phyloP scores from a whole-genome alignment of 2,888 invertebrate species.

The Cephus pygmeus region DNA sequence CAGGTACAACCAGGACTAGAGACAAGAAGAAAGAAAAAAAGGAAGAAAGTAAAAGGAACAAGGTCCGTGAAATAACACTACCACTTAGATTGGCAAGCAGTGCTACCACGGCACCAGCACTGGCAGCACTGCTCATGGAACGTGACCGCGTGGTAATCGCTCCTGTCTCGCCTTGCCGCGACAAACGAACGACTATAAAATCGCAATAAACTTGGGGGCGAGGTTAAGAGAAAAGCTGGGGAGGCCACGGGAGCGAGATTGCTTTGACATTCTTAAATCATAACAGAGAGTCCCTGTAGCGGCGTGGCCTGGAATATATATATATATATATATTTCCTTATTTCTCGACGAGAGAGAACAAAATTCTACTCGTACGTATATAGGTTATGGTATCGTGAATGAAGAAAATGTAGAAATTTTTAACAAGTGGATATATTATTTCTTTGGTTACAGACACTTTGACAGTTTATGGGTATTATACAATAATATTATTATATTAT shows the following conservation, averaged over 20 bases:
- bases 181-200: slow-evolving; percentile 42
- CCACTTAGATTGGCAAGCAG: not conserved
- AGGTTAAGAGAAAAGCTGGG: slow-evolving; percentile 3
- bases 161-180: slow-evolving; percentile 39
- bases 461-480: not conserved
- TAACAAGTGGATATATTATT: not conserved
- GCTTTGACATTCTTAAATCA: slow-evolving; percentile 52
- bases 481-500: no score
- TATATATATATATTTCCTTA: not conserved
- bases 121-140: slow-evolving; percentile 29
- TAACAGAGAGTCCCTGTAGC: slow-evolving; percentile 35
- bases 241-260: slow-evolving; percentile 29
- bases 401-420: not conserved
- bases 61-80: not conserved
- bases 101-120: not conserved
- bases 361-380: not conserved
- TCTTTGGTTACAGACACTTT: not conserved
- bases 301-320: not conserved
- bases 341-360: no score
- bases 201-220: slow-evolving; percentile 34
- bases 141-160: slow-evolving; percentile 44
- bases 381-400: not conserved
- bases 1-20: not conserved
- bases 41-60: not conserved
- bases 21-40: not conserved